These are phyloP conservation scores for Tipula unca DNA, from an alignment of 2,888 invertebrate species.

Conservation along the genomic window DNA sequence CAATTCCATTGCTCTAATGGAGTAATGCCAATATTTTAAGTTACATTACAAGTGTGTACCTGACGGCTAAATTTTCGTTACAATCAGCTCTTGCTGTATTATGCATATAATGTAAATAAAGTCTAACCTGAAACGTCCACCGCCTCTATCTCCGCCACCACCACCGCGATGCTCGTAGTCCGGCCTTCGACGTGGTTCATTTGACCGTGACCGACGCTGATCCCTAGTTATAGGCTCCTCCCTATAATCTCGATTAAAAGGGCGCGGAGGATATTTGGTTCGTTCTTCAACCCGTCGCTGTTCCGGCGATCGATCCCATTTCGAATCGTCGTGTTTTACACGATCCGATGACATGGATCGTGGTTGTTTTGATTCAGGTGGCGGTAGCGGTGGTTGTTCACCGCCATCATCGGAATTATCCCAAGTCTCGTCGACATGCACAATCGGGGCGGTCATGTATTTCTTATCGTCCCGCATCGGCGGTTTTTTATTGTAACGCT, in stretches of 20 bases:
- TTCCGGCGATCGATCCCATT: constrained; percentile 25
- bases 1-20: background rate
- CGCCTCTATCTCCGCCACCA: constrained; percentile 18
- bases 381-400: background rate
- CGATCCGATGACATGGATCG: constrained; percentile 23
- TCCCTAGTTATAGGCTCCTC: background rate
- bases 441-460: background rate
- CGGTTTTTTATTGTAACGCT: constrained; percentile 21
- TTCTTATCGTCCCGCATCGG: background rate
- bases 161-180: constrained; percentile 21
- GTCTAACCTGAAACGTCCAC: background rate
- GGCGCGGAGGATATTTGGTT: constrained; percentile 22
- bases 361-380: constrained; percentile 24
- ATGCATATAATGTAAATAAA: constrained; percentile 1
- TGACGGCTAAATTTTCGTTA: background rate
- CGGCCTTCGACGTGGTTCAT: background rate
- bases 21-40: background rate
- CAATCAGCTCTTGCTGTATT: background rate
- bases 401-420: background rate
- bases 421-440: background rate
- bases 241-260: constrained; percentile 21
- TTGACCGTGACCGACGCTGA: background rate
- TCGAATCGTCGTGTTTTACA: constrained; percentile 22
- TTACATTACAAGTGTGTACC: background rate
- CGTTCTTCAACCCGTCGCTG: constrained; percentile 26